These are phyloP conservation scores for Isurus oxyrinchus DNA, from an alignment of 2,113 vertebrate species.

Conservation along the genomic window DNA sequence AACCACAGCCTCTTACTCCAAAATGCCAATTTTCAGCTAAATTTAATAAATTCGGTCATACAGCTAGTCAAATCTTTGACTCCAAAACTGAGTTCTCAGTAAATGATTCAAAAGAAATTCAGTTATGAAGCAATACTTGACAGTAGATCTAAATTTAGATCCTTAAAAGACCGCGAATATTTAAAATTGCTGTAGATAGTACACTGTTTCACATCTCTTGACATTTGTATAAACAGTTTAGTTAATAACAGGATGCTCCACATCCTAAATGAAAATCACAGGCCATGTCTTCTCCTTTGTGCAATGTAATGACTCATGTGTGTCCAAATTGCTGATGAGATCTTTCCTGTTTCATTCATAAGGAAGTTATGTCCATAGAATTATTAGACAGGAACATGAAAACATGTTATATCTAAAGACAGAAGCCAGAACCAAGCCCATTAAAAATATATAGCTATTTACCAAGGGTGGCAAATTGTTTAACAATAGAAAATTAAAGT, in stretches of 20 bases:
- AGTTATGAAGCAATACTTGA: neutral
- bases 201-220: slow-evolving; percentile 27
- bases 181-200: slow-evolving; percentile 23
- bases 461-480: neutral
- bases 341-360: slow-evolving; percentile 55
- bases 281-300: slow-evolving; percentile 36
- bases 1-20: neutral
- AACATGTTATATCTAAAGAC: slow-evolving; percentile 41
- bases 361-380: slow-evolving; percentile 46
- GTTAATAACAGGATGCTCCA: slow-evolving; percentile 40
- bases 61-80: neutral
- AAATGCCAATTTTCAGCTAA: neutral
- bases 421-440: slow-evolving; percentile 8
- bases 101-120: neutral
- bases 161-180: neutral
- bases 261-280: slow-evolving; percentile 39
- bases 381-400: slow-evolving; percentile 49
- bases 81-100: neutral
- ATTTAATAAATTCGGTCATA: neutral
- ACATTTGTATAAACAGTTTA: slow-evolving; percentile 35
- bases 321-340: slow-evolving; percentile 47
- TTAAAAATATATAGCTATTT: slow-evolving; percentile 1
- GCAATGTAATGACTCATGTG: slow-evolving; percentile 41
- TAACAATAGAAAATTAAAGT: neutral
- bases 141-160: slow-evolving; percentile 4